Percentiles rank a stretch among this genome's conserved stretches.
phyloP scores from a whole-genome alignment of 2,113 vertebrate genomes.

The Myocastor coypus region DNA sequence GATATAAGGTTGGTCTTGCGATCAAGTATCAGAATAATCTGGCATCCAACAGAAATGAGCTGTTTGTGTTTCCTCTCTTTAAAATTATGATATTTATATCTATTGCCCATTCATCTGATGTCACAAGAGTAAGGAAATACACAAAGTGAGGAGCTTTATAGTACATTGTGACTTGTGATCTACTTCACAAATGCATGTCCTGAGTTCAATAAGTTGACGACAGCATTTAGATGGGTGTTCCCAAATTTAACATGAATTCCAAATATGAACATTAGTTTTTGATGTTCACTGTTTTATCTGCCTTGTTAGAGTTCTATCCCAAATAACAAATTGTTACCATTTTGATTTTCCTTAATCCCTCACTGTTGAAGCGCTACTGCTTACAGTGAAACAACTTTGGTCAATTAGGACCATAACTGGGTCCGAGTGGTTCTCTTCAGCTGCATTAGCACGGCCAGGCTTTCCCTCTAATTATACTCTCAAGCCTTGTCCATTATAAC shows the following conservation, averaged over 20 bases:
- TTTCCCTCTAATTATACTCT: constrained; percentile 34
- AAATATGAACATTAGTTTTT: not conserved
- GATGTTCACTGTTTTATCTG: not conserved
- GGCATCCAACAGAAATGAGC: not conserved
- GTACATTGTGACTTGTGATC: not conserved
- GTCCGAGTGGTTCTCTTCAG: constrained; percentile 50
- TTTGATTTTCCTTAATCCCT: not conserved
- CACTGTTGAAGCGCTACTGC: not conserved
- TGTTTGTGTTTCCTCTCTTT: not conserved
- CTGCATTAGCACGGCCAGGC: not conserved
- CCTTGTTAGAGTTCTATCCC: not conserved
- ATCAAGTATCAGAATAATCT: not conserved
- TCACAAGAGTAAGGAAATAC: not conserved
- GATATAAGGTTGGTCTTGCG: not conserved
- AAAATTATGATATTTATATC: not conserved
- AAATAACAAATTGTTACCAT: not conserved
- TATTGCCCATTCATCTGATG: not conserved
- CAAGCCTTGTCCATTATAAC: constrained; percentile 12
- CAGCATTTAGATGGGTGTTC: not conserved
- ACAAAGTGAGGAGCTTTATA: not conserved
- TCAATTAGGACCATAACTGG: not conserved
- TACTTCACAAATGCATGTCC: not conserved
- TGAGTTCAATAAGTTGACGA: not conserved
- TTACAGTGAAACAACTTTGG: constrained; percentile 9
- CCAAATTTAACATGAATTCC: not conserved